These are phyloP conservation scores for Oryzias dopingdopingensis DNA, from an alignment of 2,797 vertebrate genomes.

Conservation along the genomic window DNA sequence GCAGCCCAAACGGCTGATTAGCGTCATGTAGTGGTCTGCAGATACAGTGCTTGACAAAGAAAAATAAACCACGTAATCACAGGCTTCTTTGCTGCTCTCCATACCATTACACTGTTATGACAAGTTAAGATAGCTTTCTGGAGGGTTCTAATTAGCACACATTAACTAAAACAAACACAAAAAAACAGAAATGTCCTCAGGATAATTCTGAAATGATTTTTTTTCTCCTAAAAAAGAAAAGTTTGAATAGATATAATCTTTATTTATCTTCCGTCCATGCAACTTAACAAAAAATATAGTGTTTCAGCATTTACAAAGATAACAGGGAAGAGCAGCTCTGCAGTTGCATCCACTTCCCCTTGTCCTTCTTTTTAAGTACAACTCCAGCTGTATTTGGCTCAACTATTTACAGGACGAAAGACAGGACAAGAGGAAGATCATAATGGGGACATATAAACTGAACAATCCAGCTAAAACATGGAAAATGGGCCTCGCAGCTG, in stretches of 20 bases:
- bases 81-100: conserved; percentile 20
- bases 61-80: conserved; percentile 52
- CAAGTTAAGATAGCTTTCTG: conserved; percentile 29
- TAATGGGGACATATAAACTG: conserved; percentile 2
- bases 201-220: not conserved
- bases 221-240: too few species aligned
- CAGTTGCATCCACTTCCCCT: conserved; percentile 1
- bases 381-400: conserved; percentile 19
- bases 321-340: conserved; percentile 4
- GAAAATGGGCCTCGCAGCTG: conserved; percentile 83
- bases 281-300: conserved; percentile 10
- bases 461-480: conserved; percentile 68
- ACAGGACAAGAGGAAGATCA: conserved; percentile 26
- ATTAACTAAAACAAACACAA: conserved; percentile 42
- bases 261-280: too few species aligned
- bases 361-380: conserved; percentile 13
- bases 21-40: conserved; percentile 13
- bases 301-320: conserved; percentile 8
- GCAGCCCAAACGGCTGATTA: conserved; percentile 31
- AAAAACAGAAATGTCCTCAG: conserved; percentile 10
- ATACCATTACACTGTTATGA: conserved; percentile 35
- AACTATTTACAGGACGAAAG: conserved; percentile 11
- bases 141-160: conserved; percentile 32
- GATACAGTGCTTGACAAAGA: conserved; percentile 18
- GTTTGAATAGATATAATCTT: too few species aligned